Conservation (phyloP, 2,797 vertebrate species). For the Lutjanus campechanus region DNA sequence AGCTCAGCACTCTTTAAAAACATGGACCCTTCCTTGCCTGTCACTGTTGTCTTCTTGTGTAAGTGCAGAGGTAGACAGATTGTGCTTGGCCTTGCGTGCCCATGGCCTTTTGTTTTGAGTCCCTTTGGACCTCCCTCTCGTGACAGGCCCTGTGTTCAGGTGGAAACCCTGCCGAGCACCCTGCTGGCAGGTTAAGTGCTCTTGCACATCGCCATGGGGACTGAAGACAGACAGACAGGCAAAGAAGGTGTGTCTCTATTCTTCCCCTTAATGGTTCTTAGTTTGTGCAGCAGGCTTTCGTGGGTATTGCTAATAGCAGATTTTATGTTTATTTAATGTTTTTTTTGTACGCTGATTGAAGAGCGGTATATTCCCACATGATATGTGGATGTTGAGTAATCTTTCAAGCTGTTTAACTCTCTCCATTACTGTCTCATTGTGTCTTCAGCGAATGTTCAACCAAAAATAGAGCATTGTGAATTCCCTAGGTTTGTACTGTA, state of each 20-base stretch:
- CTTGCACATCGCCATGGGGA: conserved; percentile 76
- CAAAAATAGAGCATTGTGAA: background rate
- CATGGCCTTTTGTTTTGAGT: conserved; percentile 77
- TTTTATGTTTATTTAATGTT: background rate
- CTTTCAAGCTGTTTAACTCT: background rate
- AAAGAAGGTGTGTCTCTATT: conserved; percentile 51
- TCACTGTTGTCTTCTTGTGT: conserved; percentile 68
- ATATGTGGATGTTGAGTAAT: background rate
- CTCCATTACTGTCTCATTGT: background rate
- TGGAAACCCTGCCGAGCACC: conserved; percentile 72
- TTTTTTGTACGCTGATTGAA: background rate
- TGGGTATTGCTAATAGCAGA: background rate
- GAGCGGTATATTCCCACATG: background rate
- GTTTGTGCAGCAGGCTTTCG: conserved; percentile 13
- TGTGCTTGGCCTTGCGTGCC: conserved; percentile 79
- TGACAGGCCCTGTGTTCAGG: conserved; percentile 82
- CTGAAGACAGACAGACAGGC: conserved; percentile 43
- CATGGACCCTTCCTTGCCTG: conserved; percentile 49
- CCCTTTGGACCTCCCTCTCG: conserved; percentile 78
- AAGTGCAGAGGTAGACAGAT: conserved; percentile 81
- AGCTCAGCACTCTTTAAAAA: conserved; percentile 65
- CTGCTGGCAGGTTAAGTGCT: conserved; percentile 86
- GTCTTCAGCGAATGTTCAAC: background rate
- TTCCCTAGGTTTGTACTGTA: background rate
- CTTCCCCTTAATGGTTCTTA: conserved; percentile 35